Evolutionary conservation across 2,113 vertebrate species (phyloP).

Genomic region (Calidris pygmaea): DNA sequence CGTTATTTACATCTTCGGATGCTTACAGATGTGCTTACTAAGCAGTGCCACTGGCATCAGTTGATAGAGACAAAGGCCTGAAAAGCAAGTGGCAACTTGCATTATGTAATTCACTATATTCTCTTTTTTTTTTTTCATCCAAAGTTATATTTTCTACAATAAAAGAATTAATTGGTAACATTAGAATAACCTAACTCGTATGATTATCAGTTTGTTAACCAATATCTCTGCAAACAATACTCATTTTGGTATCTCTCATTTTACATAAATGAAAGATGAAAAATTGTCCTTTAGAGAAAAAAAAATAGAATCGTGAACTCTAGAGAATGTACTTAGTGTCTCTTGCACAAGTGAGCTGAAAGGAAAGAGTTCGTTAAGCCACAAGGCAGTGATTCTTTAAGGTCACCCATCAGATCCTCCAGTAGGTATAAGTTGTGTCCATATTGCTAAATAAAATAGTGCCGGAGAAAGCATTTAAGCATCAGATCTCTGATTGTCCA

Average conservation of each 20-base stretch:
- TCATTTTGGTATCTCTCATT: not conserved
- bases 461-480: not conserved
- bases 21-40: not conserved
- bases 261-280: not conserved
- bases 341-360: not conserved
- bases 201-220: not conserved
- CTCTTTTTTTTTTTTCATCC: not conserved
- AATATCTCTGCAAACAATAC: not conserved
- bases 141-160: not conserved
- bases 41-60: not conserved
- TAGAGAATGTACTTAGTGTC: not conserved
- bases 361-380: not conserved
- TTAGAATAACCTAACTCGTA: not conserved
- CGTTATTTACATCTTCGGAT: not conserved
- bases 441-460: not conserved
- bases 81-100: not conserved
- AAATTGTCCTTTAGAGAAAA: not conserved
- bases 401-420: not conserved
- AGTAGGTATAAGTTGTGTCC: not conserved
- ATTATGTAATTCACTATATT: not conserved
- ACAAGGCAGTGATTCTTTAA: not conserved
- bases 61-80: not conserved
- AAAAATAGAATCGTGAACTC: not conserved
- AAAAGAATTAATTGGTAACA: not conserved
- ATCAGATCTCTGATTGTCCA: not conserved